phyloP scores from a whole-genome alignment of 2,113 vertebrate species.

The Coturnix japonica region DNA sequence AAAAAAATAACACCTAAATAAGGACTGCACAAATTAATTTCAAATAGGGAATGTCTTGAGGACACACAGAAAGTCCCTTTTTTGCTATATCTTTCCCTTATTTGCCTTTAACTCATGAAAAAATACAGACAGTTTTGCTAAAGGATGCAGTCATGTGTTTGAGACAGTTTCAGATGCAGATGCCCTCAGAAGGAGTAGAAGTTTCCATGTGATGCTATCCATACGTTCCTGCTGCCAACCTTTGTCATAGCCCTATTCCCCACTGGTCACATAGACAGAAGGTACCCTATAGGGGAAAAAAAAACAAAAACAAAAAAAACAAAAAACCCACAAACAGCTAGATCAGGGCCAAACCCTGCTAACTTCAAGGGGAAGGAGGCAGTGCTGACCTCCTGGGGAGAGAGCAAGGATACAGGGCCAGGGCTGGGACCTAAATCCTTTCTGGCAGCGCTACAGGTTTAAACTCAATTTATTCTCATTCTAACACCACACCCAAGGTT shows the following conservation, averaged over 20 bases:
- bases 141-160: neutral
- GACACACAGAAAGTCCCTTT: neutral
- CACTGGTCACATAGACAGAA: neutral
- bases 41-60: neutral
- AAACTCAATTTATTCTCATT: neutral
- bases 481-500: neutral
- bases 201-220: neutral
- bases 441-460: neutral
- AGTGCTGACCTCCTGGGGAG: neutral
- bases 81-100: neutral
- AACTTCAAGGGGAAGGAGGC: neutral
- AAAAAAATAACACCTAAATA: neutral
- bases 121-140: neutral
- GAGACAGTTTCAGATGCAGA: neutral
- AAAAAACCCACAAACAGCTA: no score
- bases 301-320: neutral
- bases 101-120: neutral
- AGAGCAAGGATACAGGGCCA: neutral
- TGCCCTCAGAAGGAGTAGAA: neutral
- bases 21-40: neutral
- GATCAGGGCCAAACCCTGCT: neutral
- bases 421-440: neutral
- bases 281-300: neutral
- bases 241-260: neutral
- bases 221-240: rapidly evolving